A percentile compares a stretch with the other conserved stretches of the same genome.
Evolutionary conservation across 2,888 invertebrate species (phyloP).

Genomic region (Masnerella sp.): DNA sequence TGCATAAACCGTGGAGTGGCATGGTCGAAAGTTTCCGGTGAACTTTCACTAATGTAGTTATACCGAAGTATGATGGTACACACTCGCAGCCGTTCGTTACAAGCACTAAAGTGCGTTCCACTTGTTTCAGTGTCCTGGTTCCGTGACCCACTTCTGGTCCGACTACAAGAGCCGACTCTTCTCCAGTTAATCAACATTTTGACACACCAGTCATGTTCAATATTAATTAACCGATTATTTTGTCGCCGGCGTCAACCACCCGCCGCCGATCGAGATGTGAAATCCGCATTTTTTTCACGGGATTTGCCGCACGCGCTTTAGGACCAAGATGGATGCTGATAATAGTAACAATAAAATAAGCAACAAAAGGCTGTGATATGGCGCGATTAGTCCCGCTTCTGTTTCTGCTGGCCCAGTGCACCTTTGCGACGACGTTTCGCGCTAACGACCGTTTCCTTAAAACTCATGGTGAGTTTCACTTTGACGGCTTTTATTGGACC

Average conservation of each 20-base stretch:
- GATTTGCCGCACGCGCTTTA: too few species aligned
- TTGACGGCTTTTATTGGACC: too few species aligned
- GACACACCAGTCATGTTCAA: conserved; percentile 38
- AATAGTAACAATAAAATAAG: conserved; percentile 42
- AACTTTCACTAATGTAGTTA: conserved; percentile 72
- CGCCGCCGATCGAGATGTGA: conserved; percentile 3
- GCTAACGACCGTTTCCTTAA: conserved; percentile 49
- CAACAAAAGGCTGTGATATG: conserved; percentile 38
- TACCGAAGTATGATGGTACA: conserved; percentile 62
- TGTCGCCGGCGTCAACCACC: not conserved
- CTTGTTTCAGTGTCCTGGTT: conserved; percentile 78
- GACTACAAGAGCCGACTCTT: conserved; percentile 65
- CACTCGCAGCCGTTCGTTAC: conserved; percentile 59
- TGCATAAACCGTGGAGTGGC: conserved; percentile 60
- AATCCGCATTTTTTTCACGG: not conserved
- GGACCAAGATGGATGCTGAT: not conserved
- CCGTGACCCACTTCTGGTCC: conserved; percentile 74
- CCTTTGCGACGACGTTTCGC: conserved; percentile 31
- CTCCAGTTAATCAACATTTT: conserved; percentile 59
- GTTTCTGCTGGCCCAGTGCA: conserved; percentile 21
- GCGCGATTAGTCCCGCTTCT: conserved; percentile 29
- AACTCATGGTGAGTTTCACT: conserved; percentile 25
- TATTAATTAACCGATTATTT: conserved; percentile 40
- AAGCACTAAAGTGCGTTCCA: conserved; percentile 75
- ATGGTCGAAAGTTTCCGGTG: conserved; percentile 73